These are phyloP conservation scores for Parthenolecanium corni DNA, from an alignment of 2,888 invertebrate species.

Conservation along the genomic window DNA sequence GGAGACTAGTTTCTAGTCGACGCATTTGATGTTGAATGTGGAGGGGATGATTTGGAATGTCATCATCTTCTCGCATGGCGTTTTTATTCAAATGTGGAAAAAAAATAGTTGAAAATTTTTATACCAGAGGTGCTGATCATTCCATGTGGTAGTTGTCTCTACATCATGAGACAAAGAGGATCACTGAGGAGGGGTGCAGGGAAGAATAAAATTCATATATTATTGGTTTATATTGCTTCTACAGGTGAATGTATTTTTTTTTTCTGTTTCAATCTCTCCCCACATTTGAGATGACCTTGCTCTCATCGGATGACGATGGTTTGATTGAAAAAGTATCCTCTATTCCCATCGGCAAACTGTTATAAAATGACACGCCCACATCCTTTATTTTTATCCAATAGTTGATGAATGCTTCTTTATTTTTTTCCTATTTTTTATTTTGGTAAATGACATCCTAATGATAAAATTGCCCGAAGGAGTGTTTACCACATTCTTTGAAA, in stretches of 20 bases:
- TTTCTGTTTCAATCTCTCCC: neutral
- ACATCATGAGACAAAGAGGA: no score
- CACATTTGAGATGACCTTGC: conserved; percentile 21
- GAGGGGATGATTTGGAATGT: conserved; percentile 27
- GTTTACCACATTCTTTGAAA: conserved; percentile 23
- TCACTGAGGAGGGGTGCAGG: no score
- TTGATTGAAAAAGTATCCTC: conserved; percentile 25
- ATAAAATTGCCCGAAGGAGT: conserved; percentile 28
- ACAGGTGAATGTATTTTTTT: no score
- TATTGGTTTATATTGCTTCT: no score
- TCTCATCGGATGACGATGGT: conserved; percentile 27
- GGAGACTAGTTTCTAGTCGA: conserved; percentile 22
- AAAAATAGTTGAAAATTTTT: no score
- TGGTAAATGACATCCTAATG: conserved; percentile 28
- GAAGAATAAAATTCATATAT: no score
- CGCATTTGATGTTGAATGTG: conserved; percentile 4
- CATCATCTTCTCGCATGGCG: conserved; percentile 5
- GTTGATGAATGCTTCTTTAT: conserved; percentile 16
- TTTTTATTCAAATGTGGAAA: no score
- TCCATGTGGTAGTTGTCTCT: no score
- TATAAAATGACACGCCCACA: conserved; percentile 27
- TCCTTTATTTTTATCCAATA: conserved; percentile 28
- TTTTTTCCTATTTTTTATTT: neutral
- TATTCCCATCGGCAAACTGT: conserved; percentile 28
- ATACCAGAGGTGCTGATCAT: no score